phyloP scores from a whole-genome alignment of 2,888 invertebrate species.

The Helicoverpa assulta region DNA sequence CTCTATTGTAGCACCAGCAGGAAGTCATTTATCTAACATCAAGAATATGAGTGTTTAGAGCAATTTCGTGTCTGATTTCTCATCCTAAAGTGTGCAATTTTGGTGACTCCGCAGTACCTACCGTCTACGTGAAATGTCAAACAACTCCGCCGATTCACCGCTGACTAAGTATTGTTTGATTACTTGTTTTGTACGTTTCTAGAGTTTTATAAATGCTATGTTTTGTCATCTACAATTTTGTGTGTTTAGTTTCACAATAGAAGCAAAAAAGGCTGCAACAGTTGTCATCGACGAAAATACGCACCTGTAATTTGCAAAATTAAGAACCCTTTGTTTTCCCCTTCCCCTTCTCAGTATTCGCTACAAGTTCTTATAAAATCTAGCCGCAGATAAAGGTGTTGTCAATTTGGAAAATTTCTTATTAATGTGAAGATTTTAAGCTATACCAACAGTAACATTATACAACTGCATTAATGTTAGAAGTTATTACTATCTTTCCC shows the following conservation, averaged over 20 bases:
- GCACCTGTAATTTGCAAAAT: too few relatives aligned
- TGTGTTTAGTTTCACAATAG: constrained; percentile 29
- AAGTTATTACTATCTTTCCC: constrained; percentile 26
- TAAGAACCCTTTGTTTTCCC: too few relatives aligned
- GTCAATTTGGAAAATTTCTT: not conserved
- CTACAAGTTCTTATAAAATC: not conserved
- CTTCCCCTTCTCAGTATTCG: not conserved
- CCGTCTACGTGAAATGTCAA: constrained; percentile 65
- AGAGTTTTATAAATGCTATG: constrained; percentile 49
- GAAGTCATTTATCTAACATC: constrained; percentile 90
- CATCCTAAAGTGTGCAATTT: constrained; percentile 88
- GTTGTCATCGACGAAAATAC: not conserved
- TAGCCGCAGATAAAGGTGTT: not conserved
- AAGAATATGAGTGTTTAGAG: constrained; percentile 90
- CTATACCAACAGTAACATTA: not conserved
- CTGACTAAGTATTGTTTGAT: constrained; percentile 65
- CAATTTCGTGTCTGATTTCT: constrained; percentile 89
- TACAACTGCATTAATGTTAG: constrained; percentile 11
- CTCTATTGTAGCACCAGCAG: constrained; percentile 87
- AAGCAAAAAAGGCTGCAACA: constrained; percentile 5
- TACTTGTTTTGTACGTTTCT: constrained; percentile 52
- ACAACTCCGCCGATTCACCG: constrained; percentile 51
- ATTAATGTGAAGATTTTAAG: constrained; percentile 10
- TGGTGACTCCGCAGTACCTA: constrained; percentile 67
- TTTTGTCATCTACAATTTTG: constrained; percentile 31